phyloP scores from a whole-genome alignment of 2,888 invertebrate species.

The Aspidapion aeneum region DNA sequence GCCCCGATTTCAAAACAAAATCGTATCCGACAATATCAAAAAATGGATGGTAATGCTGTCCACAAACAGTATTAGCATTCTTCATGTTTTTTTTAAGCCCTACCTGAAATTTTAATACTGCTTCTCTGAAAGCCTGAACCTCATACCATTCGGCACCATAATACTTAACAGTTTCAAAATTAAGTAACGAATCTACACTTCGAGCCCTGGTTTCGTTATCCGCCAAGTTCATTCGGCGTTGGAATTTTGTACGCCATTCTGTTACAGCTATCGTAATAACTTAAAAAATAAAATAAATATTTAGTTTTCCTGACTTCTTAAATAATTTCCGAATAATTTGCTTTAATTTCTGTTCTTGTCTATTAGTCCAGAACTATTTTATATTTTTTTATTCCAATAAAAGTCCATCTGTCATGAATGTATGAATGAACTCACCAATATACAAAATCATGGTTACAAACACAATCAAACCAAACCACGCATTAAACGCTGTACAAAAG shows the following conservation, averaged over 20 bases:
- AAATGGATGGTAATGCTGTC: too few species aligned
- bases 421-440: too few species aligned
- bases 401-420: too few species aligned
- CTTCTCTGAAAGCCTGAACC: slow-evolving; percentile 76
- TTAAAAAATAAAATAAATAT: slow-evolving; percentile 51
- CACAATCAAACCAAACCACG: slow-evolving; percentile 94
- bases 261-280: slow-evolving; percentile 86
- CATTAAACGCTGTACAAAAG: slow-evolving; percentile 84
- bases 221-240: slow-evolving; percentile 88
- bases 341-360: too few species aligned
- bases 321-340: too few species aligned
- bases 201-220: slow-evolving; percentile 91
- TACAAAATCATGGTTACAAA: slow-evolving; percentile 91
- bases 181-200: slow-evolving; percentile 93
- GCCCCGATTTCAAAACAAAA: too few species aligned
- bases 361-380: too few species aligned
- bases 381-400: too few species aligned
- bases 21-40: too few species aligned
- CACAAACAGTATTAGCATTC: too few species aligned
- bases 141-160: slow-evolving; percentile 94
- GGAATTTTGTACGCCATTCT: slow-evolving; percentile 96
- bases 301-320: too few species aligned
- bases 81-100: too few species aligned
- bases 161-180: slow-evolving; percentile 99
- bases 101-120: slow-evolving; percentile 84